Evolutionary conservation across 2,113 vertebrate genomes (phyloP).

Genomic region (Eurystomus gularis): DNA sequence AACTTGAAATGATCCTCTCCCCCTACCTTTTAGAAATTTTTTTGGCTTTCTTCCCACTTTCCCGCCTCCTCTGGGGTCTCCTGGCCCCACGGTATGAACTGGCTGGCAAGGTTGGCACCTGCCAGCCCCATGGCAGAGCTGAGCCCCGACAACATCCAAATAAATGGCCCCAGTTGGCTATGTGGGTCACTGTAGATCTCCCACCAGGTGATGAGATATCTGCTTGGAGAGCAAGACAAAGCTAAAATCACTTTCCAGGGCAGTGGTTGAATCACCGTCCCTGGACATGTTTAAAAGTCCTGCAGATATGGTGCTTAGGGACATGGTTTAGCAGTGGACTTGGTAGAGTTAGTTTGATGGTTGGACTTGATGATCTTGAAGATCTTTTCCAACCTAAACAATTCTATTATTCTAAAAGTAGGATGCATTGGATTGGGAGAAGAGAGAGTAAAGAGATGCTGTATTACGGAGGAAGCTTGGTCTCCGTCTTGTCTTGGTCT

Average conservation of each 20-base stretch:
- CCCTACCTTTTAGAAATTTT: neutral
- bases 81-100: neutral
- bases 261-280: too few relatives aligned
- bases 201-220: neutral
- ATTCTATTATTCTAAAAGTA: neutral
- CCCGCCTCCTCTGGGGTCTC: neutral
- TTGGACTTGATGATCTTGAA: too few relatives aligned
- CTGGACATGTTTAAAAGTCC: too few relatives aligned
- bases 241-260: too few relatives aligned
- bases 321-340: too few relatives aligned
- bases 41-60: neutral
- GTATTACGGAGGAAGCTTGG: neutral
- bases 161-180: neutral
- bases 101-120: neutral
- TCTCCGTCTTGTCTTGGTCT: neutral
- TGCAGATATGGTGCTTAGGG: too few relatives aligned
- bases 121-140: neutral
- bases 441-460: neutral
- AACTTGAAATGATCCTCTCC: slow-evolving; percentile 32
- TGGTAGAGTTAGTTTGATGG: too few relatives aligned
- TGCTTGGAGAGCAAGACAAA: neutral
- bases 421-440: neutral
- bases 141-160: fast-evolving
- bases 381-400: too few relatives aligned
- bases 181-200: neutral